phyloP scores from a whole-genome alignment of 2,797 vertebrate species.

The Spheniscus humboldti region DNA sequence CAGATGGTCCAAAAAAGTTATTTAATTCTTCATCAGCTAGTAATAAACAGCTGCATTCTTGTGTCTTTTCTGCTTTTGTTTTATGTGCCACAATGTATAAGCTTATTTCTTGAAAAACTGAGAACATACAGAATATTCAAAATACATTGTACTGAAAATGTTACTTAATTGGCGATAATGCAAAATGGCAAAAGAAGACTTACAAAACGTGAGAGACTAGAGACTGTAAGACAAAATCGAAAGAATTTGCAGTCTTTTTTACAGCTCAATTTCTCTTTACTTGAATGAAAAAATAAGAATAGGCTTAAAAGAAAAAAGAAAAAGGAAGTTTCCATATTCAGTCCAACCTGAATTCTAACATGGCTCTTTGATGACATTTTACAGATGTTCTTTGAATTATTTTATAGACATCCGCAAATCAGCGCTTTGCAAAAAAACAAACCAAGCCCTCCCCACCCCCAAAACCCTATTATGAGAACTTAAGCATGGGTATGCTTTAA shows the following conservation, averaged over 20 bases:
- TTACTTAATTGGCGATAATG: constrained; percentile 40
- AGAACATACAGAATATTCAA: constrained; percentile 59
- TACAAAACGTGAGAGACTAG: neutral
- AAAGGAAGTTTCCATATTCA: neutral
- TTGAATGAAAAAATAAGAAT: neutral
- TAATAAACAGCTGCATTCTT: constrained; percentile 58
- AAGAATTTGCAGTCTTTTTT: neutral
- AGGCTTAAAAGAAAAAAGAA: neutral
- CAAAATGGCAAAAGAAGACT: neutral
- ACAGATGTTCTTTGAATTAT: neutral
- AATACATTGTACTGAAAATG: constrained; percentile 41
- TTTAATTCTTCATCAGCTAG: constrained; percentile 61
- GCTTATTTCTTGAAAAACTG: constrained; percentile 32
- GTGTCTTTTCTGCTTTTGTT: constrained; percentile 38
- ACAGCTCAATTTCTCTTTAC: neutral
- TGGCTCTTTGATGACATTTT: neutral
- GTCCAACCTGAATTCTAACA: neutral
- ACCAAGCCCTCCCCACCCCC: neutral
- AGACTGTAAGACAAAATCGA: neutral
- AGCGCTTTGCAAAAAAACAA: neutral
- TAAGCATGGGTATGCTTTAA: neutral
- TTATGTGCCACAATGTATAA: constrained; percentile 42
- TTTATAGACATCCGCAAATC: neutral
- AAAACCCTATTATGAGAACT: neutral
- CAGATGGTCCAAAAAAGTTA: constrained; percentile 65